Evolutionary conservation across 2,797 vertebrate species (phyloP).

Genomic region (Tympanoctomys barrerae): DNA sequence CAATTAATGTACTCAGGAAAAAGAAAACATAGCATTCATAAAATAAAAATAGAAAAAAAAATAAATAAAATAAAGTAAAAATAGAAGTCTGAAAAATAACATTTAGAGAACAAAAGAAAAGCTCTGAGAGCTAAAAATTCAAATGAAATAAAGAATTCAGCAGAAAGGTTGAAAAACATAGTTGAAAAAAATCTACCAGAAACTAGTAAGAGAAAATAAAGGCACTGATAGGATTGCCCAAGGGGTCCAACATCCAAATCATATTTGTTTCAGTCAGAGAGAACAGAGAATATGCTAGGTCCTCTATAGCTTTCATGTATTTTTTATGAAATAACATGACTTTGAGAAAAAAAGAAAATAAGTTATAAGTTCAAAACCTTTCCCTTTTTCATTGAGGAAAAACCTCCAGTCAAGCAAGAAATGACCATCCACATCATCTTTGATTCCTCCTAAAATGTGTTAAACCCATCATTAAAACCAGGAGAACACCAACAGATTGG

Average conservation of each 20-base stretch:
- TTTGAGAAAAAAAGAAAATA: neutral
- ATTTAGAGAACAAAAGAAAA: slow-evolving; percentile 14
- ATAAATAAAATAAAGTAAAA: slow-evolving; percentile 49
- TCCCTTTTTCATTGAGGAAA: neutral
- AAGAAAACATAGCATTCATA: neutral
- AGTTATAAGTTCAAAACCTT: neutral
- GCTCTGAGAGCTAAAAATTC: neutral
- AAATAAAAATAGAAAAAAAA: neutral
- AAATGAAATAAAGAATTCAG: slow-evolving; percentile 11
- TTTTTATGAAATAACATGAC: slow-evolving; percentile 32
- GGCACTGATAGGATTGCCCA: neutral
- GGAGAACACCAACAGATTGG: neutral
- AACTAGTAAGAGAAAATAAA: slow-evolving; percentile 34
- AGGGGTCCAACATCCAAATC: neutral
- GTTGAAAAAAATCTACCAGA: slow-evolving; percentile 23
- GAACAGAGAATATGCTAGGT: neutral
- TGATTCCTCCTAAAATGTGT: neutral
- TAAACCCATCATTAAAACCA: slow-evolving; percentile 18
- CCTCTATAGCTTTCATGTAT: neutral
- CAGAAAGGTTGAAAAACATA: slow-evolving; percentile 2
- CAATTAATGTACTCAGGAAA: neutral
- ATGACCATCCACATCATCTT: neutral
- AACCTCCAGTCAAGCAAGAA: slow-evolving; percentile 17
- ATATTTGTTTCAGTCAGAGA: neutral
- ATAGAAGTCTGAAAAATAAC: neutral